Base-by-base conservation (phyloP, 2,888 invertebrate species). In the Lissocephala sabroskyi region DNA sequence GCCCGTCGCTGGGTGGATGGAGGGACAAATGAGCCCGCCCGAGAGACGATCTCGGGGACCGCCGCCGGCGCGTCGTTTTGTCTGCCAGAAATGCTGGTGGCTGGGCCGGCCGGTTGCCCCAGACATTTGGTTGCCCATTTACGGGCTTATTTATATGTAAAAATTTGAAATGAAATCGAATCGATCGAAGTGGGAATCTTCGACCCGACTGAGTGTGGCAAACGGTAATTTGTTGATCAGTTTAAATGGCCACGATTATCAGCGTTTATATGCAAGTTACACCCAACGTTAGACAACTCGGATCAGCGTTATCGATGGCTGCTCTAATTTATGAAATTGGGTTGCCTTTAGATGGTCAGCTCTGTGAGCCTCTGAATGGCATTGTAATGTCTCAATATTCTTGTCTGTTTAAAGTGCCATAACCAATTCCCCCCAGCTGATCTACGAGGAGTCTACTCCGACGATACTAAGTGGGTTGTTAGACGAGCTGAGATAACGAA, bases 151-250 rank as follows among this genome's bases (percentile, higher is more conserved):
- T 77, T 73, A 73, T 75, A 73, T 73, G 63, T 58, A 74, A 66
- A 73, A 65, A 74, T 65, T 71, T 62, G 58, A 73, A 62, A 65
- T 56, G 75, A 67, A 50, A 73, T 59, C 73, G 55, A 66, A 70
- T 62, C 46, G 39, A 49, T 52, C 30, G 35, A 59, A 52, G 65
- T 58, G 75, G 58, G n/a, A n/a, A n/a, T n/a, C n/a, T n/a, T n/a
- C n/a, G n/a, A n/a, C n/a, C n/a, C n/a, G n/a, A n/a, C n/a, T n/a
- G n/a, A n/a, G n/a, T n/a, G n/a, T n/a, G n/a, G n/a, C n/a, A 77
- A 77, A 77, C 71, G 78, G 78, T 73, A 73, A 73, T 73, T 73
- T 73, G 71, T 70, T 73, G 62, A 37, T 64, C 74, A 73, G 62
- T 77, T 74, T 71, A 71, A 66, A 53, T 64, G 71, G 61, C n/a